These are phyloP conservation scores for Percopsis transmontana DNA, from an alignment of 2,113 vertebrate genomes.

Conservation along the genomic window DNA sequence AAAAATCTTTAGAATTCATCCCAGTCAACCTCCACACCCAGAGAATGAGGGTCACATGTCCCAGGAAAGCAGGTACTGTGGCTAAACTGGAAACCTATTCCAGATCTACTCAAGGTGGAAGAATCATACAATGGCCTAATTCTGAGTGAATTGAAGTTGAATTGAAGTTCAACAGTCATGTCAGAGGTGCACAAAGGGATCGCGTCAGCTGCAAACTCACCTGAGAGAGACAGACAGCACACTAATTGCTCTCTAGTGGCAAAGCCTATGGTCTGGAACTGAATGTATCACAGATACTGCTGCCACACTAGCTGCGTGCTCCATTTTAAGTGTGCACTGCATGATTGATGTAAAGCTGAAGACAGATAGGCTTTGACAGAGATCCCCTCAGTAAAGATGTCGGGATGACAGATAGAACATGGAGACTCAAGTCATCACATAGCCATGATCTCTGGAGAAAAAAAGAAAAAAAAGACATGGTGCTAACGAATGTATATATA, in stretches of 20 bases:
- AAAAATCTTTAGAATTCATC: constrained; percentile 95
- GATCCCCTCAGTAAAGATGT: constrained; percentile 20
- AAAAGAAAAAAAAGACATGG: constrained; percentile 1
- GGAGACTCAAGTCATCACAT: constrained; percentile 39
- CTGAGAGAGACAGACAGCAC: constrained; percentile 33
- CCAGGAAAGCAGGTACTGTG: constrained; percentile 87
- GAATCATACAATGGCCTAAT: neutral
- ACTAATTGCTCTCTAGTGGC: constrained; percentile 50
- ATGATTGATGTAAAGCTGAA: constrained; percentile 49
- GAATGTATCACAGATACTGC: constrained; percentile 32
- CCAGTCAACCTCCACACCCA: constrained; percentile 96
- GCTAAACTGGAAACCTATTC: neutral
- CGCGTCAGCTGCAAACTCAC: constrained; percentile 52
- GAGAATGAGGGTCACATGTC: constrained; percentile 92
- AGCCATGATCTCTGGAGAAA: neutral
- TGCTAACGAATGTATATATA: neutral
- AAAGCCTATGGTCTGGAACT: constrained; percentile 43
- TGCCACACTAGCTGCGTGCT: constrained; percentile 35
- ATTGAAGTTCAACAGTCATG: neutral
- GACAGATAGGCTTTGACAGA: constrained; percentile 42
- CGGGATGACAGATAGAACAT: constrained; percentile 34
- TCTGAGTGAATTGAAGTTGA: neutral
- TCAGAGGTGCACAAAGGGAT: constrained; percentile 32
- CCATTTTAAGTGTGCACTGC: constrained; percentile 28
- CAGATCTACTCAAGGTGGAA: neutral